Percentiles rank a stretch among this genome's conserved stretches.
phyloP scores from a whole-genome alignment of 2,797 vertebrate species.

The Scarus forsteni region DNA sequence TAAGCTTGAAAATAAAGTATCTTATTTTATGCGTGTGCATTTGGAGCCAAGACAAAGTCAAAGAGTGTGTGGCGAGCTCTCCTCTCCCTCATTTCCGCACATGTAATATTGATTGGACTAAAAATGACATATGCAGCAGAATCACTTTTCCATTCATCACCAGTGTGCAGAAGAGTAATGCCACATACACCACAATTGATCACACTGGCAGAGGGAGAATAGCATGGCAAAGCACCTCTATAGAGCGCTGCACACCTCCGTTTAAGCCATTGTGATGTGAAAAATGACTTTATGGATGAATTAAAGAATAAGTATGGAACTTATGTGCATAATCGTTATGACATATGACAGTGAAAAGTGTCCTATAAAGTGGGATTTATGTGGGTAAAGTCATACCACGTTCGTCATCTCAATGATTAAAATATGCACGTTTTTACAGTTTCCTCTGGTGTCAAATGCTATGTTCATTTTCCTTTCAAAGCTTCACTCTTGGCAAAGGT shows the following conservation, averaged over 20 bases:
- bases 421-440: slow-evolving; percentile 41
- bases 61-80: not conserved
- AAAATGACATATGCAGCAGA: slow-evolving; percentile 53
- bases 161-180: slow-evolving; percentile 49
- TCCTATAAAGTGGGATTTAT: slow-evolving; percentile 52
- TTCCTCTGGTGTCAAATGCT: slow-evolving; percentile 43
- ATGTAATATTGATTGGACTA: slow-evolving; percentile 69
- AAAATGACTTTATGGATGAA: slow-evolving; percentile 58
- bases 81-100: slow-evolving; percentile 14
- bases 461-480: slow-evolving; percentile 20
- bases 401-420: slow-evolving; percentile 46
- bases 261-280: slow-evolving; percentile 39
- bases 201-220: slow-evolving; percentile 40
- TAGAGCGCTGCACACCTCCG: slow-evolving; percentile 14
- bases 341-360: slow-evolving; percentile 39
- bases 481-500: slow-evolving; percentile 21
- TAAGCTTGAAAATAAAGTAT: too few relatives aligned
- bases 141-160: slow-evolving; percentile 71
- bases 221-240: slow-evolving; percentile 39
- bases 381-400: slow-evolving; percentile 31
- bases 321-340: slow-evolving; percentile 39
- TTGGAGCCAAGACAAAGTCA: slow-evolving; percentile 1
- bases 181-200: slow-evolving; percentile 55
- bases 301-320: slow-evolving; percentile 65
- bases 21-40: not conserved